These are phyloP conservation scores for Dunckerocampus dactyliophorus DNA, from an alignment of 2,113 vertebrate species.

Conservation along the genomic window DNA sequence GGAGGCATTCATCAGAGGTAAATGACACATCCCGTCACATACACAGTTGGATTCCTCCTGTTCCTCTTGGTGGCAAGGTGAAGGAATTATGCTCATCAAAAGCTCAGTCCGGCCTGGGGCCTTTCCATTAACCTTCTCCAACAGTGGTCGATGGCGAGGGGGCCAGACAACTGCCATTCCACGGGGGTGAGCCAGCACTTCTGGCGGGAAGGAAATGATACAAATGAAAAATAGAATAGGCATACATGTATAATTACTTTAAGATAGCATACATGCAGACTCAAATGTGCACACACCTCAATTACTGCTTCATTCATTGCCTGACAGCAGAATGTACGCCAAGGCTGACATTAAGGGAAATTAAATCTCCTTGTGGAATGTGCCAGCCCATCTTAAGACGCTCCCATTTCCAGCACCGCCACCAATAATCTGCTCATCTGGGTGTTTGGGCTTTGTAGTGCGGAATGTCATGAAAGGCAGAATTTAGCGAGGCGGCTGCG, in stretches of 20 bases:
- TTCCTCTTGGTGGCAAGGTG: slow-evolving; percentile 67
- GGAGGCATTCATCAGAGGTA: slow-evolving; percentile 61
- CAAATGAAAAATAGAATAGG: slow-evolving; percentile 18
- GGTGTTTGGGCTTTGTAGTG: slow-evolving; percentile 66
- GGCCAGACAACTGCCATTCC: slow-evolving; percentile 16
- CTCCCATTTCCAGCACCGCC: slow-evolving; percentile 54
- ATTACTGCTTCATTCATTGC: slow-evolving; percentile 57
- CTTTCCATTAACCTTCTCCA: slow-evolving; percentile 66
- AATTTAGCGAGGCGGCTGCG: slow-evolving; percentile 49
- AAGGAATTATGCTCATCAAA: slow-evolving; percentile 68
- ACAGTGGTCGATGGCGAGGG: slow-evolving; percentile 42
- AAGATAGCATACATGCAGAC: slow-evolving; percentile 23
- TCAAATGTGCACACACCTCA: slow-evolving; percentile 35
- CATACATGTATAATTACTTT: slow-evolving; percentile 30
- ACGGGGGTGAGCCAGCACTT: slow-evolving; percentile 1
- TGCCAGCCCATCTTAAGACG: slow-evolving; percentile 54
- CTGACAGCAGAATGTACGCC: slow-evolving; percentile 47
- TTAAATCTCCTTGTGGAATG: slow-evolving; percentile 58
- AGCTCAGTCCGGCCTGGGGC: slow-evolving; percentile 49
- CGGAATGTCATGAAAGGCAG: slow-evolving; percentile 63
- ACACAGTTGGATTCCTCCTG: slow-evolving; percentile 50
- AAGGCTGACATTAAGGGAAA: slow-evolving; percentile 62
- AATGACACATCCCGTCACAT: slow-evolving; percentile 56
- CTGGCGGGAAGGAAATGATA: background rate
- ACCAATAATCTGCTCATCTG: slow-evolving; percentile 64